These are phyloP conservation scores for Carcharodon carcharias DNA, from an alignment of 2,797 vertebrate species.

Conservation along the genomic window DNA sequence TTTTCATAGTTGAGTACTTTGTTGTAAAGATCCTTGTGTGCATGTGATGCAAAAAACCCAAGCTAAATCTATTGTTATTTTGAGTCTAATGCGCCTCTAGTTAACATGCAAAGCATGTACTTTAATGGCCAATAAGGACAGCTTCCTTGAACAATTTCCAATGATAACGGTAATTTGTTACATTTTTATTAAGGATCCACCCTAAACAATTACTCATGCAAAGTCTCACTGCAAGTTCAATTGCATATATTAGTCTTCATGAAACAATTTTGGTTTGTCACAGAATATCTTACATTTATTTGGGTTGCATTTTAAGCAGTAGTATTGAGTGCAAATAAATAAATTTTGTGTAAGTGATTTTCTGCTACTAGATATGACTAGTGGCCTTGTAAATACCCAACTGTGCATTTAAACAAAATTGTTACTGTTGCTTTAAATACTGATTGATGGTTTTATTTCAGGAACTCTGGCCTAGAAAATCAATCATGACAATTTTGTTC, in stretches of 20 bases:
- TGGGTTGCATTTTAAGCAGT: slow-evolving; percentile 8
- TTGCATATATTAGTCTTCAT: not conserved
- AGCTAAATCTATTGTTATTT: not conserved
- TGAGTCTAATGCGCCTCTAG: not conserved
- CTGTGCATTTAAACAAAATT: not conserved
- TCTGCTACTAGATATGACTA: not conserved
- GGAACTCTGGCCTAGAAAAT: not conserved
- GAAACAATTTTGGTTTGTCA: not conserved
- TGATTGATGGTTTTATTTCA: not conserved
- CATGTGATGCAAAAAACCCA: not conserved
- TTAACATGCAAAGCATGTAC: not conserved
- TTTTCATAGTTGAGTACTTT: not conserved
- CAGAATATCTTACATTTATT: not conserved
- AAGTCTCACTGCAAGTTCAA: not conserved
- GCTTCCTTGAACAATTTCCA: not conserved
- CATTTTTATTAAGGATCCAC: not conserved
- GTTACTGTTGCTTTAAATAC: not conserved
- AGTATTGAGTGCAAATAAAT: not conserved
- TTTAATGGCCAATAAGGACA: not conserved
- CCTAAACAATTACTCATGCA: not conserved
- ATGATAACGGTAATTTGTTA: not conserved
- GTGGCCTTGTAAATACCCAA: not conserved
- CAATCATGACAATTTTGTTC: not conserved
- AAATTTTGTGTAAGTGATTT: not conserved
- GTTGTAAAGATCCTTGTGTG: not conserved